Evolutionary conservation across 2,113 vertebrate species (phyloP), one percentile per base, ranked within the genome.

Genomic region (Alectura lathami): DNA sequence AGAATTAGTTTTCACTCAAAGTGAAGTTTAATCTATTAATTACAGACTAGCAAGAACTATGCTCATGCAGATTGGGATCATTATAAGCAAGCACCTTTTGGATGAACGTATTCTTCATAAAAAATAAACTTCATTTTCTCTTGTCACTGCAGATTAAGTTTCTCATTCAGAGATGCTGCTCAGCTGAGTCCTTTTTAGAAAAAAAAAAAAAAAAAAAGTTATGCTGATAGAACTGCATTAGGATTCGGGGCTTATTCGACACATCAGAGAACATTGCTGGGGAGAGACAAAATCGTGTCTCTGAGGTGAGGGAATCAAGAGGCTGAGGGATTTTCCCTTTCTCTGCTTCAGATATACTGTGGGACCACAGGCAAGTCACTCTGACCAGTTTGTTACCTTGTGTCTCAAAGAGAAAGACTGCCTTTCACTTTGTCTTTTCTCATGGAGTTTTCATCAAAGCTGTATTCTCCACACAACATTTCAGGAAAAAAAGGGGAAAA

Each of bases 1-100:
- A 88, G 34, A 93, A 89, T 78, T 73, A 20, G 47, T 91, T 96
- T 96, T 94, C 67, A 66, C 48, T 94, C 72, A 86, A 80, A 91
- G 68, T 73, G 59, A 83, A 79, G 56, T 91, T 94, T 94, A 94
- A 92, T 47, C 60, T 88, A 73, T 96, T 97, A 94, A 94, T 96
- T 96, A 73, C 68, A 76, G 36, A 81, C 86, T 51, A 21, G 51
- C 30, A 34, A 74, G 34, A 87, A 53, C 76, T 66, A 66, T 79
- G 86, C 83, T 93, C 62, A 73, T 83, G 59, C 70, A 94, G 88
- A 82, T 68, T 95, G 47, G 29, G 70, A 87, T 85, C 78, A 38
- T 83, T 94, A 89, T 60, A 91, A 95, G 59, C 56, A 80, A 67
- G 51, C 59, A 76, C 50, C 53, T 96, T 94, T 75, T 45, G 54